Evolutionary conservation across 2,888 invertebrate species (phyloP).

Genomic region (Amorpha juglandis): DNA sequence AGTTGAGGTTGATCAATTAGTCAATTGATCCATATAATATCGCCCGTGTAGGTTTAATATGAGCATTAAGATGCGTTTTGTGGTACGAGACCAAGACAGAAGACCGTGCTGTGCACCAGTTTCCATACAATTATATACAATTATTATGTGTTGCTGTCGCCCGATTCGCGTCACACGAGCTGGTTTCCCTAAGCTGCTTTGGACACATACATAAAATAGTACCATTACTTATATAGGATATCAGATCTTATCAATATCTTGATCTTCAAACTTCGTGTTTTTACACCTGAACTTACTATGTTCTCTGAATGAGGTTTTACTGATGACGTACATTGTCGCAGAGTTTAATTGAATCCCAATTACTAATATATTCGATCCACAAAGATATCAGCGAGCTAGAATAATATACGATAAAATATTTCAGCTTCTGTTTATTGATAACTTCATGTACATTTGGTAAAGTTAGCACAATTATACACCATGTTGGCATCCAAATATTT

Average conservation of each 20-base stretch:
- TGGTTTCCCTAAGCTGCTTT: too few species aligned
- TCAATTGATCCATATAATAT: too few species aligned
- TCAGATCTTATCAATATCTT: background rate
- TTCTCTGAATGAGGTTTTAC: background rate
- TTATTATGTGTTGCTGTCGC: too few species aligned
- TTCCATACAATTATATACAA: too few species aligned
- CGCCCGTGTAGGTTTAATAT: too few species aligned
- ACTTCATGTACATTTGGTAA: background rate
- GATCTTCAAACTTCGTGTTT: background rate
- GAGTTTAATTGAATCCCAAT: background rate
- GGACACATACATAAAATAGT: too few species aligned
- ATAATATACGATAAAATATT: background rate
- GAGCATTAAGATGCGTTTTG: too few species aligned
- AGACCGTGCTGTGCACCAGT: too few species aligned
- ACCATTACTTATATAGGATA: background rate
- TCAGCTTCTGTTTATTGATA: background rate
- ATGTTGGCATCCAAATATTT: too few species aligned
- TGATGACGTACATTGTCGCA: background rate
- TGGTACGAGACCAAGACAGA: too few species aligned
- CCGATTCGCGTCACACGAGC: too few species aligned
- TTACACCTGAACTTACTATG: background rate
- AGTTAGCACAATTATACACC: background rate
- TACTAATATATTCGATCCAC: background rate
- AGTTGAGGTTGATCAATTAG: too few species aligned
- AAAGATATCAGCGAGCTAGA: background rate